phyloP scores from a whole-genome alignment of 2,113 vertebrate species.

The Galeopterus variegatus region DNA sequence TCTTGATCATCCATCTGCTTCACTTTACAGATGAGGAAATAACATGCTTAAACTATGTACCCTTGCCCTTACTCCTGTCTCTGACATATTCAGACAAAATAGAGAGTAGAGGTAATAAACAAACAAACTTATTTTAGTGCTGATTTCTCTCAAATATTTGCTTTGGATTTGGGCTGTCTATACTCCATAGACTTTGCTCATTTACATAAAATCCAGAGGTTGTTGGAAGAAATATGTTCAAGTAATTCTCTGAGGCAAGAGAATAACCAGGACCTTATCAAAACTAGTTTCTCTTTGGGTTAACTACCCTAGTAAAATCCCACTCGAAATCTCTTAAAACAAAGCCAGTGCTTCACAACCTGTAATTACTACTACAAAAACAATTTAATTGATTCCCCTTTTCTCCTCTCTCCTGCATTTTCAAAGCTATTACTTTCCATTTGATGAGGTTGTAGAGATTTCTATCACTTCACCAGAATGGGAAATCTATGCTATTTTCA shows the following conservation, averaged over 20 bases:
- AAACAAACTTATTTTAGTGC: neutral
- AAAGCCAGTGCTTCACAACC: constrained; percentile 50
- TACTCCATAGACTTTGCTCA: constrained; percentile 55
- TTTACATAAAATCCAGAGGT: constrained; percentile 59
- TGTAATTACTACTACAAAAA: constrained; percentile 61
- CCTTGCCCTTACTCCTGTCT: neutral
- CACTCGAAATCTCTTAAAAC: constrained; percentile 49
- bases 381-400: constrained; percentile 32
- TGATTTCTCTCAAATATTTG: constrained; percentile 50
- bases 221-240: constrained; percentile 56
- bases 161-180: constrained; percentile 4
- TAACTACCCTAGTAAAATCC: constrained; percentile 58
- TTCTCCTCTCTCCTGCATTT: neutral
- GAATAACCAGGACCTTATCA: constrained; percentile 57
- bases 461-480: constrained; percentile 63
- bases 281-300: constrained; percentile 46
- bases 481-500: constrained; percentile 72
- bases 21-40: neutral
- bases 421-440: constrained; percentile 53
- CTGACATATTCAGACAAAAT: neutral
- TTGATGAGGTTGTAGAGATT: constrained; percentile 60
- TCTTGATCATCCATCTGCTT: neutral
- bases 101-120: neutral
- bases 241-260: constrained; percentile 30
- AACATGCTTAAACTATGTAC: neutral